Evolutionary conservation across 2,113 vertebrate genomes (phyloP).

Genomic region (Dromaius novaehollandiae): DNA sequence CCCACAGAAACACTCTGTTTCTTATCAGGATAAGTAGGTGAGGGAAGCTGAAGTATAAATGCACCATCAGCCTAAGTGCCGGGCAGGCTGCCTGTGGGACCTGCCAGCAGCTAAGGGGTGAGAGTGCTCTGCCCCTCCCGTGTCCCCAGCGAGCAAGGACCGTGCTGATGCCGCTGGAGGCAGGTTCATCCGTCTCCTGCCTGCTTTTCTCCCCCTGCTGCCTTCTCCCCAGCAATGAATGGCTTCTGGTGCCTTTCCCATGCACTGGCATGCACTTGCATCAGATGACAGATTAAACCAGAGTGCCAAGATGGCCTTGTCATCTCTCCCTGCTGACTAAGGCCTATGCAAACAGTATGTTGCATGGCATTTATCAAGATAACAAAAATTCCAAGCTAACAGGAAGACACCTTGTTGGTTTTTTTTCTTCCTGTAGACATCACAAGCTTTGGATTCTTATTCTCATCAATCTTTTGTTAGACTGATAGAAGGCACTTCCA

Average conservation of each 20-base stretch:
- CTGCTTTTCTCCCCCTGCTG: background rate
- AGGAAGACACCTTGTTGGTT: background rate
- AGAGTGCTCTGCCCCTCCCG: background rate
- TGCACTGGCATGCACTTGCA: background rate
- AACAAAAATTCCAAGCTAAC: background rate
- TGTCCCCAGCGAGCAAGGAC: background rate
- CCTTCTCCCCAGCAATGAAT: background rate
- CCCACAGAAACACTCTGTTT: background rate
- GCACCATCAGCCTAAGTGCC: fast-evolving
- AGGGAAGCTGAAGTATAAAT: background rate
- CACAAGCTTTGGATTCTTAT: background rate
- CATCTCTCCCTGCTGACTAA: conserved; percentile 12
- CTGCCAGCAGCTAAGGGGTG: background rate
- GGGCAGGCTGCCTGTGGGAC: background rate
- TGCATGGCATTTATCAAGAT: background rate
- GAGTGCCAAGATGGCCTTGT: background rate
- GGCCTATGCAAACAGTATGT: background rate
- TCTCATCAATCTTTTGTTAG: background rate
- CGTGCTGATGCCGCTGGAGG: background rate
- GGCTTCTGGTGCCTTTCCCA: background rate
- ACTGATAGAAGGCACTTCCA: background rate
- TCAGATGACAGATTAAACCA: background rate
- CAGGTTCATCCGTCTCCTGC: background rate
- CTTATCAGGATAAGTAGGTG: background rate
- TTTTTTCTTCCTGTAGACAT: background rate